phyloP scores from a whole-genome alignment of 2,113 vertebrate species.

The Halcyon senegalensis region DNA sequence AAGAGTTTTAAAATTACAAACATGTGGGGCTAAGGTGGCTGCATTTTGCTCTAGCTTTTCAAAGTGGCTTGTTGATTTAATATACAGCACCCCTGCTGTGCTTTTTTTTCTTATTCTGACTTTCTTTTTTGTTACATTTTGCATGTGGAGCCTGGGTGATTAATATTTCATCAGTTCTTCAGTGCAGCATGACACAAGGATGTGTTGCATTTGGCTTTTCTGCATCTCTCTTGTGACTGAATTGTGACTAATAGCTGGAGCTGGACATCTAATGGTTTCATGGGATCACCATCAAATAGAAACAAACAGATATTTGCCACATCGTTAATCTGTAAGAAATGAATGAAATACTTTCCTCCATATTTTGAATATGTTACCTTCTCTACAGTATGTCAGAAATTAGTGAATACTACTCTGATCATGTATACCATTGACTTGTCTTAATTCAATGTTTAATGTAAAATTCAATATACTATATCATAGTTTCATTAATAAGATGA shows the following conservation, averaged over 20 bases:
- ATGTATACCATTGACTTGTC: slow-evolving; percentile 7
- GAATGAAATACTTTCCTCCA: slow-evolving; percentile 67
- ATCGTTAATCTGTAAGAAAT: slow-evolving; percentile 71
- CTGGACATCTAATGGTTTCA: slow-evolving; percentile 35
- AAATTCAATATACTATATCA: neutral
- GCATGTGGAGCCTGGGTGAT: slow-evolving; percentile 61
- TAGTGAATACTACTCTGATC: slow-evolving; percentile 22
- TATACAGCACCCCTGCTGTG: slow-evolving; percentile 44
- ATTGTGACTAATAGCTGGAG: slow-evolving; percentile 64
- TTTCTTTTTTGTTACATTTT: slow-evolving; percentile 72
- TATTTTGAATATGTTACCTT: slow-evolving; percentile 55
- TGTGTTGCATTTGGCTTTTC: slow-evolving; percentile 43
- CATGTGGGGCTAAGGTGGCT: neutral
- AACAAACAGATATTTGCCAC: slow-evolving; percentile 68
- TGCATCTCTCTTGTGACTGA: slow-evolving; percentile 36
- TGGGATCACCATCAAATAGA: slow-evolving; percentile 46
- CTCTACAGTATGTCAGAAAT: neutral
- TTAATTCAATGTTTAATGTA: slow-evolving; percentile 20
- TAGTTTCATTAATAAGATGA: neutral
- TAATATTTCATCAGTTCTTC: slow-evolving; percentile 77
- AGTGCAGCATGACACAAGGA: slow-evolving; percentile 32
- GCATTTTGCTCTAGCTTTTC: slow-evolving; percentile 61
- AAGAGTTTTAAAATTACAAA: slow-evolving; percentile 67
- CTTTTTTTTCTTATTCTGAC: slow-evolving; percentile 44
- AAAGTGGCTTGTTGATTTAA: slow-evolving; percentile 64